Evolutionary conservation across 1,140 invertebrate genomes (phyloP), one percentile per base, ranked within the genome.

Genomic region (Periplaneta americana): DNA sequence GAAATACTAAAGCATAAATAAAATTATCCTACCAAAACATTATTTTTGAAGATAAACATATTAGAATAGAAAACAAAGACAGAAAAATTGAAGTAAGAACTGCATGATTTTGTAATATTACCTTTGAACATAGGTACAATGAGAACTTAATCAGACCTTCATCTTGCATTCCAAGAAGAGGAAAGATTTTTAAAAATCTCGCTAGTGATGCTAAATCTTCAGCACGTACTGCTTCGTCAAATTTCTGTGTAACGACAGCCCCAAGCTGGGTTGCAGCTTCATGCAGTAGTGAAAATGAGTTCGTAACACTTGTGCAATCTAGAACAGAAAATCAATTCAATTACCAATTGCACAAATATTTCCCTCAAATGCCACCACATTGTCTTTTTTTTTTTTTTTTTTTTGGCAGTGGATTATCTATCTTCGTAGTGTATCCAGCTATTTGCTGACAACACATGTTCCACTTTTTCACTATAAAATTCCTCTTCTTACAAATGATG

Each of bases 131-230:
- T 5, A 99, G 90, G 88, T 98, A 99, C 33, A 92, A 92, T n/a
- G 97, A 96, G 87, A 98, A 98, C 85, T 97, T 94, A 82, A 93
- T 93, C 2, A 99, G 91, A 0, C 98, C 98, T 86, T 97, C 96
- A 74, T 95, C 92, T 83, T 99, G 96, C 88, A 97, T 95, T 74
- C 96, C 97, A 6, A 99, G 90, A 33, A 99, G 90, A 3, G 98
- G 98, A 89, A 99, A 99, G 85, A 99, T 95, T 89, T 99, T 99
- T 86, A 99, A 99, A 88, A 99, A 98, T 83, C 98, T 88, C 86
- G 99, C 98, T 28, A 99, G 95, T 5, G 96, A 96, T 6, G 95
- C 96, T 31, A 95, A 91, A 89, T 99, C 98, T 86, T 97, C 95
- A 75, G 92, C 92, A 81, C 93, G 92, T 0, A 99, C 94, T 34